Base-by-base conservation (phyloP, 2,797 vertebrate species). In the Argya squamiceps region DNA sequence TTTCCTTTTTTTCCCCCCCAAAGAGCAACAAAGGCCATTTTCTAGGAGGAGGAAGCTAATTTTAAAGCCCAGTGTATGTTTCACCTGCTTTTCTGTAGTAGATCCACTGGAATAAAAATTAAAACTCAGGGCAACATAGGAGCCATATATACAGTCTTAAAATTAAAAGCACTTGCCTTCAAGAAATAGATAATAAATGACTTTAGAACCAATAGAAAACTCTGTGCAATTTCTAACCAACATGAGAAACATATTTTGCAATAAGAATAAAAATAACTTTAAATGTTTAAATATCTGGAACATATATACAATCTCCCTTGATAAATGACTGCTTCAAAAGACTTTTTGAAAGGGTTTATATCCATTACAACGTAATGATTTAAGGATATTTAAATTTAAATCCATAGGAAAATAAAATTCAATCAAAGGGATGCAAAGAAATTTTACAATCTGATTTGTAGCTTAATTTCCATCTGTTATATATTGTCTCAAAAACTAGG, bases 1-100 rank as follows among this genome's bases (percentile, higher is more conserved):
- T 5, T 8, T 10, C 12, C 1, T 15, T 9, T 5, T 19, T 4
- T 3, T 15, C 2, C 0, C 2, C 8, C 20, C 5, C 16, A 41
- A 36, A 65, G 32, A 65, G 21, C 5, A 65, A 32, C 2, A 50
- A 22, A 81, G 64, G 10, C 23, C 24, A 15, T 74, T 67, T 70
- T 7, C 52, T n/a, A 67, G 12, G 15, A 82, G 7, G 2, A 49
- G 4, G 3, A 73, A 36, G 23, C 2, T 64, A 16, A 47, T 67
- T 24, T 90, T 79, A 79, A 49, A 47, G 19, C 8, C 12, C 21
- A 52, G 5, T 18, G 6, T 44, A 39, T 34, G 16, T 41, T 75
- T 67, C 43, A 71, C 10, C 6, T 63, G 26, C 27, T 32, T 47
- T 89, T 62, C 34, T 56, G 47, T 9, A 43, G 27, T 5, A 63